These are phyloP conservation scores for Pachycephala philippinensis DNA, from an alignment of 2,113 vertebrate genomes.

Conservation along the genomic window DNA sequence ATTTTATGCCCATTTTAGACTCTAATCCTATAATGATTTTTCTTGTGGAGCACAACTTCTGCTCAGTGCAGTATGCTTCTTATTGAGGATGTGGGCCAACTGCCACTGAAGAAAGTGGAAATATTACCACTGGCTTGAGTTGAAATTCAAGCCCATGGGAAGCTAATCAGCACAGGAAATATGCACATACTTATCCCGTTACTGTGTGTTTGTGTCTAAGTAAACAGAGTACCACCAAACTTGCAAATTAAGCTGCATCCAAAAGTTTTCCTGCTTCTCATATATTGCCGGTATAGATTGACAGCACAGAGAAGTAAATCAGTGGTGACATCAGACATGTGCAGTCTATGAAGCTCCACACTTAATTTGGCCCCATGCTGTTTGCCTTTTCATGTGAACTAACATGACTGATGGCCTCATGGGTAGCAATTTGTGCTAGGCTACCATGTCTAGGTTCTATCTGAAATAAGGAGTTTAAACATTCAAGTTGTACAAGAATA, in stretches of 20 bases:
- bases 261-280: neutral
- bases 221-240: neutral
- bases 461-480: neutral
- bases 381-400: neutral
- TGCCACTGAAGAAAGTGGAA: neutral
- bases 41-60: neutral
- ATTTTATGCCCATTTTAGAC: neutral
- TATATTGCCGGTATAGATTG: neutral
- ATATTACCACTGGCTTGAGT: neutral
- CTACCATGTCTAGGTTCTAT: neutral
- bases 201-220: neutral
- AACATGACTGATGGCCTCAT: neutral
- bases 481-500: neutral
- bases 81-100: neutral
- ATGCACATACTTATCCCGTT: neutral
- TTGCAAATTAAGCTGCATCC: neutral
- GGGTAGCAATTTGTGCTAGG: neutral
- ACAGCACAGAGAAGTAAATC: neutral
- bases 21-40: neutral
- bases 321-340: neutral
- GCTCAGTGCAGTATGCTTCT: neutral
- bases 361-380: neutral
- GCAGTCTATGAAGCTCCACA: neutral
- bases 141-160: neutral
- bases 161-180: neutral